Evolutionary conservation across 2,797 vertebrate species (phyloP).

Genomic region (Jordanella pulchra): DNA sequence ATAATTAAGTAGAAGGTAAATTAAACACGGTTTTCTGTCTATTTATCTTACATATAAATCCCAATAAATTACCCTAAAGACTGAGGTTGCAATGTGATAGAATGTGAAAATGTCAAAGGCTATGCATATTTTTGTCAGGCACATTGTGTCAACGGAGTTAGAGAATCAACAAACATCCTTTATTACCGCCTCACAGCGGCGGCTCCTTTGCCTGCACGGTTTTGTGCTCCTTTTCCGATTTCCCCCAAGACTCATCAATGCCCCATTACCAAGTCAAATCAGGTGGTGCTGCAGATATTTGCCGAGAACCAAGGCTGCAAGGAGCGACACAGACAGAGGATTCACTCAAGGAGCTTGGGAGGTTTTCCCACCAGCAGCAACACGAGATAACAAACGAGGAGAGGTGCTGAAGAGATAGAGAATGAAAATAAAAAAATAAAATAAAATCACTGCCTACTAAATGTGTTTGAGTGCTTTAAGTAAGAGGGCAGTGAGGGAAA

Average conservation of each 20-base stretch:
- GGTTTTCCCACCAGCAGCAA: slow-evolving; percentile 70
- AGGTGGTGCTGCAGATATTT: slow-evolving; percentile 90
- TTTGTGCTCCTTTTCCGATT: slow-evolving; percentile 79
- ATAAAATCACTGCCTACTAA: slow-evolving; percentile 64
- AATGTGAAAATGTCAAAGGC: neutral
- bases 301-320: slow-evolving; percentile 67
- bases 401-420: slow-evolving; percentile 60
- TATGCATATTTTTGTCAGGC: neutral
- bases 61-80: neutral
- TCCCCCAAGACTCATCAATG: slow-evolving; percentile 93
- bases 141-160: slow-evolving; percentile 74
- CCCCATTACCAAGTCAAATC: slow-evolving; percentile 99
- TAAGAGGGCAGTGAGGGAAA: slow-evolving; percentile 46
- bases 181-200: slow-evolving; percentile 74
- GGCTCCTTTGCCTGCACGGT: slow-evolving; percentile 69
- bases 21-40: neutral
- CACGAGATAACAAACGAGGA: slow-evolving; percentile 51
- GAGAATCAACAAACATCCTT: slow-evolving; percentile 79
- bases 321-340: slow-evolving; percentile 54
- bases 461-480: slow-evolving; percentile 61
- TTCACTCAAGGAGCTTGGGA: slow-evolving; percentile 83
- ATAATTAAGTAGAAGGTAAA: too few species aligned
- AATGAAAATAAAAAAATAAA: neutral
- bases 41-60: neutral
- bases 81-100: neutral